Conservation (phyloP, 92 coral and sea anemone species). For the Siderastrea siderea region DNA sequence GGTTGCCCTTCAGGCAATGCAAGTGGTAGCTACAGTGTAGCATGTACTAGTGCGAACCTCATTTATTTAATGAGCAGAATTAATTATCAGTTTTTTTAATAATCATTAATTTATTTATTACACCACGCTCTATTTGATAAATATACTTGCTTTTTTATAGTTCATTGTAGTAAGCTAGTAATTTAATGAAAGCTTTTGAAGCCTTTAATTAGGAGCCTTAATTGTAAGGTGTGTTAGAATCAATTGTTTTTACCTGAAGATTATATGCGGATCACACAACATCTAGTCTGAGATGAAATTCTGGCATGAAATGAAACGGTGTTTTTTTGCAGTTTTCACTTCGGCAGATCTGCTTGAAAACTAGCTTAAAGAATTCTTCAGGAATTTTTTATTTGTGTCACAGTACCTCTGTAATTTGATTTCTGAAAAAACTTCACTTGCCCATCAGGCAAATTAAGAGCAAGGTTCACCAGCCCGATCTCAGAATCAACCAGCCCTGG, state of each 20-base stretch:
- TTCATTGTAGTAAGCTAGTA: slow-evolving; percentile 1
- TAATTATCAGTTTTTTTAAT: neutral
- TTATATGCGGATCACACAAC: neutral
- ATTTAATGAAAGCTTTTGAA: neutral
- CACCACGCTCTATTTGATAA: too few relatives aligned
- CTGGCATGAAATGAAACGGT: neutral
- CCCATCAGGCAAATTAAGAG: too few relatives aligned
- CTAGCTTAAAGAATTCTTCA: slow-evolving; percentile 6
- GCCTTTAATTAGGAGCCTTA: neutral
- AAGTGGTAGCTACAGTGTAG: slow-evolving; percentile 4
- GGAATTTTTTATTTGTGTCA: neutral
- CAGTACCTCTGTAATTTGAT: too few relatives aligned
- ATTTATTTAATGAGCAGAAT: neutral
- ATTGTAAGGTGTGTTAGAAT: slow-evolving; percentile 9
- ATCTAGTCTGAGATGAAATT: slow-evolving; percentile 8
- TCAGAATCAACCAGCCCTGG: too few relatives aligned
- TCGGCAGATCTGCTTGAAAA: neutral
- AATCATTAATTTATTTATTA: neutral
- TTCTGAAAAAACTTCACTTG: too few relatives aligned
- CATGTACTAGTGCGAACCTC: neutral
- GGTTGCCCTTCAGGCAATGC: neutral
- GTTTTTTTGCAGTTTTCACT: slow-evolving; percentile 7
- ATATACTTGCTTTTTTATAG: neutral
- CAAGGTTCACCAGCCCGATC: too few relatives aligned
- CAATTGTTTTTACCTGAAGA: slow-evolving; percentile 17